Evolutionary conservation across 2,113 vertebrate species (phyloP).

Genomic region (Otolemur garnettii): DNA sequence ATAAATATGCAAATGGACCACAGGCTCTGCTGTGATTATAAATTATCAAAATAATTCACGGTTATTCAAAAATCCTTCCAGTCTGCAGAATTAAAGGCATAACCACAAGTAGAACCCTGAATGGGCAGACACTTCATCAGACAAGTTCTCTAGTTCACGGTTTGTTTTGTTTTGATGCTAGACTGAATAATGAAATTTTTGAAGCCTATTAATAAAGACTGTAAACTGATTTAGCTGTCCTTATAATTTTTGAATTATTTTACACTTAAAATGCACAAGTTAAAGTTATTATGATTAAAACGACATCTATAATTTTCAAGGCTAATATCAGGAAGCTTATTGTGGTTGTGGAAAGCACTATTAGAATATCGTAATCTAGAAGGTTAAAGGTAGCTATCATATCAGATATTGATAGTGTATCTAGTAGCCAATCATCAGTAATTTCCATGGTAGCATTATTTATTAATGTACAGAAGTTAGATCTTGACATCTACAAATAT

Average conservation of each 20-base stretch:
- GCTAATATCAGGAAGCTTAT: conserved; percentile 21
- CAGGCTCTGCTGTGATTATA: conserved; percentile 75
- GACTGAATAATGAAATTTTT: conserved; percentile 77
- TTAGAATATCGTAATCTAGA: not conserved
- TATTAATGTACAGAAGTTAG: not conserved
- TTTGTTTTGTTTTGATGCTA: conserved; percentile 81
- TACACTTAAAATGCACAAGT: conserved; percentile 61
- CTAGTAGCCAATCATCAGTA: not conserved
- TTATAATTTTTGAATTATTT: conserved; percentile 75
- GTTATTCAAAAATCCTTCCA: conserved; percentile 75
- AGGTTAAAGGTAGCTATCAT: not conserved
- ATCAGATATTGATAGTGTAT: not conserved
- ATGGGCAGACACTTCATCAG: conserved; percentile 80
- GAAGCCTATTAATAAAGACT: conserved; percentile 72
- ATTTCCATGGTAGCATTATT: not conserved
- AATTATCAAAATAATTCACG: conserved; percentile 44
- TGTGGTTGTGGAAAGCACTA: not conserved
- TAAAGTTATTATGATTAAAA: conserved; percentile 26
- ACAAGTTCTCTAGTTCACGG: conserved; percentile 69
- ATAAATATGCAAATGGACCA: conserved; percentile 65
- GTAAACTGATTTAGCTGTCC: conserved; percentile 15
- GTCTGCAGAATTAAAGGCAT: conserved; percentile 77
- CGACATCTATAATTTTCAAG: conserved; percentile 50
- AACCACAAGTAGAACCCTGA: conserved; percentile 80
- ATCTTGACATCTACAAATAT: not conserved